Evolutionary conservation across 2,113 vertebrate genomes (phyloP).

Genomic region (Hoplias malabaricus): DNA sequence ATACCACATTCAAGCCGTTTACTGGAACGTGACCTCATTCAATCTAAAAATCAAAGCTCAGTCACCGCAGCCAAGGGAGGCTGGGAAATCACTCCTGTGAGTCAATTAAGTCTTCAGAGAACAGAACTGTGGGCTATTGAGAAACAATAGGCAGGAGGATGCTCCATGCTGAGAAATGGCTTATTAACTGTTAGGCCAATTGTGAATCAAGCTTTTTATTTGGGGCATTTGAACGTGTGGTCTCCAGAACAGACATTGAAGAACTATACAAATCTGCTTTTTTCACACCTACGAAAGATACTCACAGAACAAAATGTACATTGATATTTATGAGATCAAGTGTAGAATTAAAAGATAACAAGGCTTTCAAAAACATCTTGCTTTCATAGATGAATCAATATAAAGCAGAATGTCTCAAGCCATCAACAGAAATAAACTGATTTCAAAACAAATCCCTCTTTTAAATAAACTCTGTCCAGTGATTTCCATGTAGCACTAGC

Average conservation of each 20-base stretch:
- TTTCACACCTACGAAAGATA: not conserved
- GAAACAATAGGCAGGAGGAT: not conserved
- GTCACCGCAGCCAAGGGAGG: not conserved
- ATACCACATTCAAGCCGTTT: conserved; percentile 10
- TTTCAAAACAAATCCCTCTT: too few relatives aligned
- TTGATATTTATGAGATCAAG: not conserved
- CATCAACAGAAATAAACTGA: too few relatives aligned
- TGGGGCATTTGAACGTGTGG: not conserved
- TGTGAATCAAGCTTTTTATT: not conserved
- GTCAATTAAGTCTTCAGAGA: conserved; percentile 5
- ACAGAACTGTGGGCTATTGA: conserved; percentile 5
- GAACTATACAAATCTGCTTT: not conserved
- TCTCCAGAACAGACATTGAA: not conserved
- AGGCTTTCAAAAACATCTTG: not conserved
- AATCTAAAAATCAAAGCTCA: conserved; percentile 4
- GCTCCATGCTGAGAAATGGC: conserved; percentile 13
- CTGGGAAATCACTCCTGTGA: conserved; percentile 9
- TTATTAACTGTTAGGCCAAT: conserved; percentile 14
- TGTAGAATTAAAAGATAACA: not conserved
- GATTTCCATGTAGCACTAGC: too few relatives aligned
- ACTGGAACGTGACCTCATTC: not conserved
- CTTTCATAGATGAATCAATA: too few relatives aligned
- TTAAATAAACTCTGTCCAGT: too few relatives aligned
- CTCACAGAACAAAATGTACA: not conserved
- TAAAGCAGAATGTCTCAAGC: not conserved